These are phyloP conservation scores for Mesitornis unicolor DNA, from an alignment of 2,113 vertebrate species.

Conservation along the genomic window DNA sequence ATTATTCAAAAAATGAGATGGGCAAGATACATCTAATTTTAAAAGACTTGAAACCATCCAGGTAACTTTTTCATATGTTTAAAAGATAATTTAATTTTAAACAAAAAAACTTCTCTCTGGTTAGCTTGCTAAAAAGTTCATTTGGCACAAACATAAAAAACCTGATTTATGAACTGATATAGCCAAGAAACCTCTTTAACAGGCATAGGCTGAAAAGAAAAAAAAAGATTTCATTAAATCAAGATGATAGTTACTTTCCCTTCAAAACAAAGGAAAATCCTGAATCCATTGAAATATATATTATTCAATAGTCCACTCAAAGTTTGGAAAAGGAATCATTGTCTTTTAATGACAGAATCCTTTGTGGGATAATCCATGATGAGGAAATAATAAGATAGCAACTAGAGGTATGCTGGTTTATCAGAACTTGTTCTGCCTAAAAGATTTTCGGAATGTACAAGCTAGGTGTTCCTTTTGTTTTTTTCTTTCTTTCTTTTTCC, in stretches of 20 bases:
- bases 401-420: neutral
- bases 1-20: slow-evolving; percentile 21
- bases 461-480: neutral
- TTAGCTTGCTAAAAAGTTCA: slow-evolving; percentile 53
- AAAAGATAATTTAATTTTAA: slow-evolving; percentile 63
- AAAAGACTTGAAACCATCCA: slow-evolving; percentile 47
- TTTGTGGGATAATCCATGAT: neutral
- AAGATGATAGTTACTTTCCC: neutral
- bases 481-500: neutral
- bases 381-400: neutral
- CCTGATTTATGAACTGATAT: neutral
- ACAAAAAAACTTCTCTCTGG: slow-evolving; percentile 33
- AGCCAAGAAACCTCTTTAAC: neutral
- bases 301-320: neutral
- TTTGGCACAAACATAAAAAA: slow-evolving; percentile 43
- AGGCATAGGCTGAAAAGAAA: neutral
- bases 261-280: neutral
- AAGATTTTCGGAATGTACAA: neutral
- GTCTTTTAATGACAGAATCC: neutral
- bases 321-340: neutral
- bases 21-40: slow-evolving; percentile 44
- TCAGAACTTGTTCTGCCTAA: neutral
- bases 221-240: neutral
- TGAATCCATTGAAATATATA: neutral
- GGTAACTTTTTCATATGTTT: slow-evolving; percentile 53